Percentiles rank a stretch among this genome's conserved stretches.
These are phyloP conservation scores for Oikopleura vanhoeffeni DNA, from an alignment of 23 tunicate genomes.

Conservation along the genomic window DNA sequence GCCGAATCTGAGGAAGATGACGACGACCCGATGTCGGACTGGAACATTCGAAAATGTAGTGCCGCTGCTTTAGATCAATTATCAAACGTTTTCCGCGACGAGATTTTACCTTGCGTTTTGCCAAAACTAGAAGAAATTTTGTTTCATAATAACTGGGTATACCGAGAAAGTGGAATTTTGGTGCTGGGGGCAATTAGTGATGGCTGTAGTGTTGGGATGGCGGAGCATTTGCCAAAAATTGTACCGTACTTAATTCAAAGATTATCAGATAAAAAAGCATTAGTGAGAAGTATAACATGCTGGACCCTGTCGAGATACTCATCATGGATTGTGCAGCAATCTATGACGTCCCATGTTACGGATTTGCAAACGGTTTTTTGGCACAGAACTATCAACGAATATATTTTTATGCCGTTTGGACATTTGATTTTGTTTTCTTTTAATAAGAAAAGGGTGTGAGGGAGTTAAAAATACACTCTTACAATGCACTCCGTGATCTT, in stretches of 20 bases:
- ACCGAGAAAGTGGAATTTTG: constrained; percentile 61
- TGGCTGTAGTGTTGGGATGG: constrained; percentile 91
- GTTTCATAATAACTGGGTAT: constrained; percentile 76
- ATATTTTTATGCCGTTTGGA: too few relatives aligned
- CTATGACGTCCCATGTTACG: constrained; percentile 16
- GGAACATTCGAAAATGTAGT: constrained; percentile 88
- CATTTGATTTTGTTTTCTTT: too few relatives aligned
- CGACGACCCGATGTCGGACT: constrained; percentile 87
- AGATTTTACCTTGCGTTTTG: constrained; percentile 48
- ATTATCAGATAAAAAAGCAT: constrained; percentile 59
- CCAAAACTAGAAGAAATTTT: constrained; percentile 56
- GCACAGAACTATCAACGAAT: too few relatives aligned
- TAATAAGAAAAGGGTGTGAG: too few relatives aligned
- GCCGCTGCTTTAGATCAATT: constrained; percentile 88
- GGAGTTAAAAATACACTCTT: too few relatives aligned
- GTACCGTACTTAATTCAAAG: constrained; percentile 76
- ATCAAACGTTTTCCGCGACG: constrained; percentile 90
- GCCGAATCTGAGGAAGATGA: constrained; percentile 27
- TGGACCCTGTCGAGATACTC: constrained; percentile 90
- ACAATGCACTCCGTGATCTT: too few relatives aligned
- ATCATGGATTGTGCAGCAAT: constrained; percentile 82
- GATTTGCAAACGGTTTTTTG: too few relatives aligned
- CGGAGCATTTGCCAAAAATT: constrained; percentile 70
- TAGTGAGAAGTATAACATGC: constrained; percentile 84
- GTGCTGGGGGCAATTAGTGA: constrained; percentile 94